Percentiles rank a stretch among this genome's conserved stretches.
Evolutionary conservation across 35 echinoderm and acorn worm genomes (phyloP).

Genomic region (Lytechinus variegatus): DNA sequence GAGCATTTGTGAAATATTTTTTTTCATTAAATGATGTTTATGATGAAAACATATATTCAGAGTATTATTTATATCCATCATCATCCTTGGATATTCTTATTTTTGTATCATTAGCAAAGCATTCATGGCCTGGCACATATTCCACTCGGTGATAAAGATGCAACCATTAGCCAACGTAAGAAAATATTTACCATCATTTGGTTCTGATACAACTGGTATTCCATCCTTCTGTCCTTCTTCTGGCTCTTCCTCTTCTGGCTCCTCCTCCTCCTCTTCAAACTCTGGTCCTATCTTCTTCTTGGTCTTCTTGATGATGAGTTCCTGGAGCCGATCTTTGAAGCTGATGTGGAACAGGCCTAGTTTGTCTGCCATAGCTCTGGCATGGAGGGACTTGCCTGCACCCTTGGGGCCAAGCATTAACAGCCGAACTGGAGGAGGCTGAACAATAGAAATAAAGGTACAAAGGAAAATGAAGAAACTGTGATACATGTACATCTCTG

Average conservation of each 20-base stretch:
- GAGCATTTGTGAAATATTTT: too few relatives aligned
- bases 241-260: constrained; percentile 92
- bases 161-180: background rate
- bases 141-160: too few relatives aligned
- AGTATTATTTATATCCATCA: too few relatives aligned
- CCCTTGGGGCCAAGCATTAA: constrained; percentile 89
- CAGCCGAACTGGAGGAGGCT: constrained; percentile 90
- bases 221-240: constrained; percentile 60
- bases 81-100: too few relatives aligned
- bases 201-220: constrained; percentile 9
- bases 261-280: constrained; percentile 96
- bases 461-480: background rate
- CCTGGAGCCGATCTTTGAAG: constrained; percentile 96
- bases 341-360: constrained; percentile 97
- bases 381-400: constrained; percentile 88
- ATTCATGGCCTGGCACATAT: too few relatives aligned
- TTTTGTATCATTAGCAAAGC: too few relatives aligned
- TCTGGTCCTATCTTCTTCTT: constrained; percentile 99
- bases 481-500: too few relatives aligned
- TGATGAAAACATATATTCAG: too few relatives aligned
- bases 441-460: background rate
- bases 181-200: background rate
- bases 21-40: too few relatives aligned
- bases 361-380: constrained; percentile 79
- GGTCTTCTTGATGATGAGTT: constrained; percentile 96